These are phyloP conservation scores for Actinemys pallida DNA, from an alignment of 2,113 vertebrate genomes.

Conservation along the genomic window DNA sequence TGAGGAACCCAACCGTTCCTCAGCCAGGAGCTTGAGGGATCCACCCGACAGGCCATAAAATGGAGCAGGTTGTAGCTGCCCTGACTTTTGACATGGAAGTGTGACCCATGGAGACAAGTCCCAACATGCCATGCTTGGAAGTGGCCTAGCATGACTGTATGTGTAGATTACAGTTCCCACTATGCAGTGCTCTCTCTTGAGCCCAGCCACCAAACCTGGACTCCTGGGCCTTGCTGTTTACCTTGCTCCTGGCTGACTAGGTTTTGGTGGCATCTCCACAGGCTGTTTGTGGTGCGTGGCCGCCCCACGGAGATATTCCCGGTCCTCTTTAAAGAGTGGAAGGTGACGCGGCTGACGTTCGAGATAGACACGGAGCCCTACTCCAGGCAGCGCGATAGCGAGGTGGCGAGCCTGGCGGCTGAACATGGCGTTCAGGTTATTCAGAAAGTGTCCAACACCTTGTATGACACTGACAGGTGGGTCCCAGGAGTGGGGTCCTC, in stretches of 20 bases:
- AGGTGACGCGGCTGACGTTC: slow-evolving; percentile 73
- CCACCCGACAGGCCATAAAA: background rate
- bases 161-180: background rate
- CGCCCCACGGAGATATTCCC: slow-evolving; percentile 77
- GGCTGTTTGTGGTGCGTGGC: slow-evolving; percentile 78
- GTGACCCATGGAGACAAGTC: background rate
- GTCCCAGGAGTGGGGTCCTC: background rate
- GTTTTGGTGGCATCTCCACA: slow-evolving; percentile 24
- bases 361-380: slow-evolving; percentile 81
- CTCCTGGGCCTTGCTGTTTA: background rate
- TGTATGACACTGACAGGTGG: slow-evolving; percentile 76
- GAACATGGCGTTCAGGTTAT: slow-evolving; percentile 68
- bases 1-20: background rate
- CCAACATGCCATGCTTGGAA: background rate
- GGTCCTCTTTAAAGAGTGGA: slow-evolving; percentile 74
- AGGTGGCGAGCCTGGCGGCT: slow-evolving; percentile 61
- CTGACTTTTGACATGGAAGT: background rate
- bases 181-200: background rate
- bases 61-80: background rate
- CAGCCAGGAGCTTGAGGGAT: background rate
- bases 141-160: no score
- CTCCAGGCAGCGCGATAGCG: slow-evolving; percentile 60
- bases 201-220: background rate
- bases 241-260: background rate
- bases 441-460: slow-evolving; percentile 79